phyloP scores from a whole-genome alignment of 2,797 vertebrate species.

The Darevskia nairensis region DNA sequence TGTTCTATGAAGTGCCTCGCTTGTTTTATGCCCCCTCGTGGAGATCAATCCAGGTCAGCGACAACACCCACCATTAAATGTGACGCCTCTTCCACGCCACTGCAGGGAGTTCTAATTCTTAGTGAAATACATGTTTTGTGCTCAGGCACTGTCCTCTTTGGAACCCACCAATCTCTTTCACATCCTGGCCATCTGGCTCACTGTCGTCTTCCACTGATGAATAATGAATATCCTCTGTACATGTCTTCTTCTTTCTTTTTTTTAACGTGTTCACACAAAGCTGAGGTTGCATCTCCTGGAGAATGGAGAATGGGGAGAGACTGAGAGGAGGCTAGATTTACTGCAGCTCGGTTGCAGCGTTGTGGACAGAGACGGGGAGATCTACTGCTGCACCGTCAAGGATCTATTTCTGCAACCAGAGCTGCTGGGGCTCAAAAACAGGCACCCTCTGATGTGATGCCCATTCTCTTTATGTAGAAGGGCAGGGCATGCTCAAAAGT shows the following conservation, averaged over 20 bases:
- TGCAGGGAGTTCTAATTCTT: conserved; percentile 24
- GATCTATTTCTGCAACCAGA: neutral
- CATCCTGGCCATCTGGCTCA: conserved; percentile 57
- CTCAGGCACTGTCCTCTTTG: conserved; percentile 3
- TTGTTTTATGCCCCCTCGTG: conserved; percentile 50
- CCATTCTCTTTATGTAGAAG: neutral
- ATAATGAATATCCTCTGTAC: conserved; percentile 33
- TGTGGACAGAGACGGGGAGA: too few relatives aligned
- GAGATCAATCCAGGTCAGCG: conserved; percentile 62
- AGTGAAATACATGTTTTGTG: neutral
- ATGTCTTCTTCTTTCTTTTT: neutral
- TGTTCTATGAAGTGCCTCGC: neutral
- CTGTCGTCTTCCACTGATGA: conserved; percentile 32
- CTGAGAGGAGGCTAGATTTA: neutral
- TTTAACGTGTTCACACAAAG: neutral
- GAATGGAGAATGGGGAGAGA: neutral
- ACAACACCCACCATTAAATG: conserved; percentile 55
- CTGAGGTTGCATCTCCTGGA: neutral
- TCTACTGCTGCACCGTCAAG: neutral
- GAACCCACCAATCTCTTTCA: conserved; percentile 2
- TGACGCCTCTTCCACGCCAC: conserved; percentile 11
- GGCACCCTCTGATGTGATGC: neutral
- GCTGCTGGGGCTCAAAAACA: neutral
- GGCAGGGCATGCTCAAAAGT: neutral
- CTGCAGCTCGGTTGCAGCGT: neutral